Evolutionary conservation across 2,797 vertebrate genomes (phyloP).

Genomic region (Sphenopsis melanotis): DNA sequence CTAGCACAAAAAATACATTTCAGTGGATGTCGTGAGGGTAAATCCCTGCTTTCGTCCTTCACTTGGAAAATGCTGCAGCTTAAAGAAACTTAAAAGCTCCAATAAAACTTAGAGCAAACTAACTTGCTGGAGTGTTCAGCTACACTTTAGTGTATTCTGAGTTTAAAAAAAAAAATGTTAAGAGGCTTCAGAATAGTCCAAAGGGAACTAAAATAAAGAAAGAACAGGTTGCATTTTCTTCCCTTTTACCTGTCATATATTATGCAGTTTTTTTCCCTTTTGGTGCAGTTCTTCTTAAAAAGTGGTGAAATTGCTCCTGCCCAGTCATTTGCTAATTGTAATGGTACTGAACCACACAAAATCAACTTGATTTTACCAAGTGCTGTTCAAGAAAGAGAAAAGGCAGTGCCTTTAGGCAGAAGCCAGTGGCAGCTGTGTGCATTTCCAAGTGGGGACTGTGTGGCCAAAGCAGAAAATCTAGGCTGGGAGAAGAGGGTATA

Average conservation of each 20-base stretch:
- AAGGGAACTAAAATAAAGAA: not conserved
- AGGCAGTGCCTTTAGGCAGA: not conserved
- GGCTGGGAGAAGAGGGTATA: not conserved
- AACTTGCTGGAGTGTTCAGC: conserved; percentile 1
- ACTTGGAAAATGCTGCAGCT: conserved; percentile 58
- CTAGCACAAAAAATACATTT: conserved; percentile 60
- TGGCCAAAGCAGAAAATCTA: not conserved
- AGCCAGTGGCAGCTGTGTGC: not conserved
- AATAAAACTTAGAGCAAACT: conserved; percentile 30
- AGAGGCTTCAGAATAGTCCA: not conserved
- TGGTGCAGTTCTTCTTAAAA: not conserved
- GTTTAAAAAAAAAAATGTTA: not conserved
- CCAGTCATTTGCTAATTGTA: not conserved
- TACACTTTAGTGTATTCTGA: not conserved
- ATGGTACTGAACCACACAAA: not conserved
- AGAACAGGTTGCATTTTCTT: not conserved
- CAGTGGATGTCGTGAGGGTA: conserved; percentile 49
- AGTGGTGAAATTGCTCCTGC: not conserved
- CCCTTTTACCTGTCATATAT: not conserved
- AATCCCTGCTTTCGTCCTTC: conserved; percentile 40
- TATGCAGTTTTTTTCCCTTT: not conserved
- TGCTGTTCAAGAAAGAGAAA: not conserved
- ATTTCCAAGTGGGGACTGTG: not conserved
- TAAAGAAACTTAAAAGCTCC: conserved; percentile 63
- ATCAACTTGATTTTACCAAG: fast-evolving